Percentiles rank a stretch among this genome's conserved stretches.
These are phyloP conservation scores for Eutrigla gurnardus DNA, from an alignment of 2,797 vertebrate species.

Conservation along the genomic window DNA sequence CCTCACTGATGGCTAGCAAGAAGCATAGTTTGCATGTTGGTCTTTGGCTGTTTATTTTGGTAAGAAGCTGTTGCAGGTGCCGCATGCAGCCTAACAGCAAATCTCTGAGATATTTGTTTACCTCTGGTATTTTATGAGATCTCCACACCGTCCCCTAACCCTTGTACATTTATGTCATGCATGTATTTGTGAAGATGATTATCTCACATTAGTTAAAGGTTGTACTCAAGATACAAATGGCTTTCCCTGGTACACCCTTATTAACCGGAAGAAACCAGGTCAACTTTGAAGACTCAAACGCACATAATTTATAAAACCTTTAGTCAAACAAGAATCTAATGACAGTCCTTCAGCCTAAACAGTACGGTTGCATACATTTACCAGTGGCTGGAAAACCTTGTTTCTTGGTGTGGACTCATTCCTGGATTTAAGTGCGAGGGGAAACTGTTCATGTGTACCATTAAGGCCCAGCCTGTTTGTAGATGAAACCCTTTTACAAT, in stretches of 20 bases:
- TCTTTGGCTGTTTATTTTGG: background rate
- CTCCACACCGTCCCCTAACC: background rate
- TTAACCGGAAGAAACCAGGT: conserved; percentile 4
- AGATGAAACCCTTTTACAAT: background rate
- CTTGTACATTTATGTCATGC: background rate
- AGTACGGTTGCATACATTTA: background rate
- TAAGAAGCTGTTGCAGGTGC: background rate
- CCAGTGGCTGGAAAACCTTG: background rate
- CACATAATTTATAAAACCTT: too few relatives aligned
- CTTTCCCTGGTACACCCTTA: background rate
- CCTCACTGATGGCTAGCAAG: conserved; percentile 4
- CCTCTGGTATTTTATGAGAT: background rate
- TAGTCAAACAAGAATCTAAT: background rate
- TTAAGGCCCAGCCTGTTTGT: too few relatives aligned
- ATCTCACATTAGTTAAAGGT: conserved; percentile 43
- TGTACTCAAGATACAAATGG: conserved; percentile 25
- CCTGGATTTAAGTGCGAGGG: conserved; percentile 1
- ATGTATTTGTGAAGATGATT: conserved; percentile 2
- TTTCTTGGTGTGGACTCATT: too few relatives aligned
- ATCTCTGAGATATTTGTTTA: background rate
- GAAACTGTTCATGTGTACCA: conserved; percentile 1
- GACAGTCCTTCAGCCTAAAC: background rate
- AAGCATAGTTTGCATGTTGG: background rate
- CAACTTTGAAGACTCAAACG: background rate
- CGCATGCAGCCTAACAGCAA: background rate